A percentile compares a stretch with the other conserved stretches of the same genome.
Conservation (phyloP, 2,888 invertebrate genomes). For the Drosophila neotestacea region DNA sequence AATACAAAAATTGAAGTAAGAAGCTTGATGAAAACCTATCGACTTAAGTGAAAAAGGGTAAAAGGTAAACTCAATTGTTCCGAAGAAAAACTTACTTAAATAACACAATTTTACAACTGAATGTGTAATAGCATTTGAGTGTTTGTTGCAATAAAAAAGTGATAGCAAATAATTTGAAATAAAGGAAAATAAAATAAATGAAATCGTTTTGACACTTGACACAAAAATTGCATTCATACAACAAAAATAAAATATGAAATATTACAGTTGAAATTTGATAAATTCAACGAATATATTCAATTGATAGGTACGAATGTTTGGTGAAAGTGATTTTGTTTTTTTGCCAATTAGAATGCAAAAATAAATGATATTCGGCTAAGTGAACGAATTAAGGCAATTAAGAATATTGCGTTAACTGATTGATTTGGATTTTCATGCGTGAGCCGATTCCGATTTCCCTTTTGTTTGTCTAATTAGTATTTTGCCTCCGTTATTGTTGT, state of each 20-base stretch:
- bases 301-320: conserved; percentile 1
- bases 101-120: background rate
- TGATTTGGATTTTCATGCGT: conserved; percentile 60
- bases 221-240: too few species aligned
- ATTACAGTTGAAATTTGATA: background rate
- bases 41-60: conserved; percentile 12
- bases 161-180: background rate
- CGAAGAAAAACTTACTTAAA: background rate
- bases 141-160: background rate
- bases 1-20: conserved; percentile 2
- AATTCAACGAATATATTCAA: background rate
- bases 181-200: background rate
- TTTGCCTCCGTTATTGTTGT: conserved; percentile 28
- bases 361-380: conserved; percentile 42
- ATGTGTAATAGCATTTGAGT: background rate
- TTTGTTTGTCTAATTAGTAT: conserved; percentile 59
- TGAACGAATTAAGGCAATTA: conserved; percentile 69
- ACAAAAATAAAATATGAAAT: too few species aligned
- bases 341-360: conserved; percentile 51
- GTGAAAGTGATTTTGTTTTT: conserved; percentile 7
- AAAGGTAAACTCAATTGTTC: background rate
- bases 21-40: conserved; percentile 19
- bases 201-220: too few species aligned
- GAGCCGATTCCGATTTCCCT: conserved; percentile 42
- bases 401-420: conserved; percentile 63